These are phyloP conservation scores for Neodiprion fabricii DNA, from an alignment of 1,140 invertebrate species.

Conservation along the genomic window DNA sequence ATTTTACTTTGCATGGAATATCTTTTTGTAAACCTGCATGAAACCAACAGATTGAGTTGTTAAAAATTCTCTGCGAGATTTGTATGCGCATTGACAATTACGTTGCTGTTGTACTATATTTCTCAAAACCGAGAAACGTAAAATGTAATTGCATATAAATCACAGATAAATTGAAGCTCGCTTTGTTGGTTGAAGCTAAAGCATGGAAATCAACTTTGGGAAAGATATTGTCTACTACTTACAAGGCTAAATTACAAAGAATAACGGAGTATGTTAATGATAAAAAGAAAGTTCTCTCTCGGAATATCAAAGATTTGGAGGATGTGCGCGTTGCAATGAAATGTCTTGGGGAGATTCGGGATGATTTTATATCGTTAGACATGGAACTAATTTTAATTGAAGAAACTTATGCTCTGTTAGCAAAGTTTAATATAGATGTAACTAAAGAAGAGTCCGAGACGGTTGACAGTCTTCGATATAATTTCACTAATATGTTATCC, in stretches of 20 bases:
- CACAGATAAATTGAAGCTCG: slow-evolving; percentile 74
- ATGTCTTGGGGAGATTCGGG: slow-evolving; percentile 76
- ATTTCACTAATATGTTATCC: slow-evolving; percentile 78
- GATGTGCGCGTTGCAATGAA: slow-evolving; percentile 78
- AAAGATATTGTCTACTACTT: slow-evolving; percentile 65
- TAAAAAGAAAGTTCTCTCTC: slow-evolving; percentile 70
- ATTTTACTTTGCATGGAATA: not conserved
- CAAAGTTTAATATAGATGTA: slow-evolving; percentile 74
- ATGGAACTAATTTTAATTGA: slow-evolving; percentile 77
- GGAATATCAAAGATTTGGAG: slow-evolving; percentile 74
- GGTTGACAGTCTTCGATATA: slow-evolving; percentile 78
- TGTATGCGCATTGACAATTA: too few species aligned
- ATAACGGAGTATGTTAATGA: slow-evolving; percentile 75
- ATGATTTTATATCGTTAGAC: slow-evolving; percentile 77
- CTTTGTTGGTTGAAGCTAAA: slow-evolving; percentile 72
- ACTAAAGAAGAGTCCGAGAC: slow-evolving; percentile 80
- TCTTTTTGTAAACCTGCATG: too few species aligned
- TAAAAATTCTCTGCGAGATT: too few species aligned
- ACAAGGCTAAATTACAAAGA: slow-evolving; percentile 68
- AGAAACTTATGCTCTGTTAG: slow-evolving; percentile 79
- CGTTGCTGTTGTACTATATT: too few species aligned
- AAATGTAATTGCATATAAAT: slow-evolving; percentile 18
- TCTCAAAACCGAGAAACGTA: not conserved
- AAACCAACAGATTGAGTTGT: too few species aligned
- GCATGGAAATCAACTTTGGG: slow-evolving; percentile 76